Percentiles rank a stretch among this genome's conserved stretches.
phyloP scores from a whole-genome alignment of 2,888 invertebrate genomes.

The Argynnis bischoffii region DNA sequence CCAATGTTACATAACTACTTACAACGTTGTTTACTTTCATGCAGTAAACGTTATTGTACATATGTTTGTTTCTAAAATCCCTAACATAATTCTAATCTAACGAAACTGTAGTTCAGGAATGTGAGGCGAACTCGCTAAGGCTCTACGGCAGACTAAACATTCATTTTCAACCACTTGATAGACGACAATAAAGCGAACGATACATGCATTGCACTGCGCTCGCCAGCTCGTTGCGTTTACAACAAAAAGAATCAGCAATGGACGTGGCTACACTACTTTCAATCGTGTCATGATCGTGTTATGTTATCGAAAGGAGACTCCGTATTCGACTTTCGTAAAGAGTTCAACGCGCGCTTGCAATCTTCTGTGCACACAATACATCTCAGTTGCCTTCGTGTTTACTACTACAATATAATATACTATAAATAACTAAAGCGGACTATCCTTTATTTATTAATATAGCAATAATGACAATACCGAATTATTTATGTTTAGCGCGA shows the following conservation, averaged over 20 bases:
- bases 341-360: conserved; percentile 69
- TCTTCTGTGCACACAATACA: conserved; percentile 29
- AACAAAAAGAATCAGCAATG: conserved; percentile 14
- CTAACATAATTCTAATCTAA: background rate
- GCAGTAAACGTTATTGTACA: no score
- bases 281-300: conserved; percentile 12
- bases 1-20: no score
- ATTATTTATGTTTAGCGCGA: no score
- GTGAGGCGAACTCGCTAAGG: conserved; percentile 33
- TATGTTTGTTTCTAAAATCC: no score
- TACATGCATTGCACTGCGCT: background rate
- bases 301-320: conserved; percentile 2
- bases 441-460: no score
- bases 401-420: background rate
- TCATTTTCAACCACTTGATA: conserved; percentile 14
- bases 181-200: conserved; percentile 2
- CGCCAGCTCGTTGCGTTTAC: background rate
- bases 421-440: no score
- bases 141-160: conserved; percentile 12
- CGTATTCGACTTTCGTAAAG: conserved; percentile 60
- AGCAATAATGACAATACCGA: no score
- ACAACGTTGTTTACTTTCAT: no score
- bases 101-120: conserved; percentile 34
- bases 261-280: background rate
- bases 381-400: background rate